Base-by-base conservation (phyloP, 2,888 invertebrate genomes). In the Spodoptera littoralis region DNA sequence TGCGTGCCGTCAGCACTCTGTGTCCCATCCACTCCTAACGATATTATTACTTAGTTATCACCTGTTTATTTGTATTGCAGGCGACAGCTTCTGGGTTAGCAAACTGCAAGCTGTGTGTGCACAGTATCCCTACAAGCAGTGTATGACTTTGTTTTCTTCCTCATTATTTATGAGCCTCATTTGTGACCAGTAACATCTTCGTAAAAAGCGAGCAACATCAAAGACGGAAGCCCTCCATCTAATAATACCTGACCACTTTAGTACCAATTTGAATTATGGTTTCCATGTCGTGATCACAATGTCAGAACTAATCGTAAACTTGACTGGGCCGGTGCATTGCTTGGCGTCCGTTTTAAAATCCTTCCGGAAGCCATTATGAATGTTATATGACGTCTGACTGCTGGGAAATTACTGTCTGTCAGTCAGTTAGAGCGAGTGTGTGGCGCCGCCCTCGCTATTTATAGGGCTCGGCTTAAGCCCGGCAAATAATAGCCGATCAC, bases 321-420 rank as follows among this genome's bases (percentile, higher is more conserved):
- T n/a, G 57, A 51, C 68, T 65, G 60, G 76, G 77, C 77, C 70
- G 80, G 76, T 76, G 74, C 77, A 83, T 82, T 84, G 86, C 80
- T 80, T 78, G 68, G 70, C 78, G 64, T 51, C 52, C 63, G 77
- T 82, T 86, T 84, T 84, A 79, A 82, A 86, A 83, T 82, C 80
- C 79, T 84, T 85, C 84, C 84, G 84, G 77, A 81, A 74, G 81
- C 79, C 77, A 83, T 85, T 84, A 87, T 85, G 81, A 84, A 84
- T 81, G 78, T 85, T 84, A 85, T 83, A 84, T 80, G 81, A 77
- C 74, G 81, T 76, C 78, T 76, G 81, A 72, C 71, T 73, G 73
- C 53, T 64, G 75, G 81, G 70, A 70, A 79, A 79, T 81, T 69
- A 73, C 77, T 76, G 76, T 77, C 77, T 76, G 80, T 79, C 80